A percentile compares a stretch with the other conserved stretches of the same genome.
phyloP scores from a whole-genome alignment of 2,113 vertebrate genomes.

The Cavia porcellus region DNA sequence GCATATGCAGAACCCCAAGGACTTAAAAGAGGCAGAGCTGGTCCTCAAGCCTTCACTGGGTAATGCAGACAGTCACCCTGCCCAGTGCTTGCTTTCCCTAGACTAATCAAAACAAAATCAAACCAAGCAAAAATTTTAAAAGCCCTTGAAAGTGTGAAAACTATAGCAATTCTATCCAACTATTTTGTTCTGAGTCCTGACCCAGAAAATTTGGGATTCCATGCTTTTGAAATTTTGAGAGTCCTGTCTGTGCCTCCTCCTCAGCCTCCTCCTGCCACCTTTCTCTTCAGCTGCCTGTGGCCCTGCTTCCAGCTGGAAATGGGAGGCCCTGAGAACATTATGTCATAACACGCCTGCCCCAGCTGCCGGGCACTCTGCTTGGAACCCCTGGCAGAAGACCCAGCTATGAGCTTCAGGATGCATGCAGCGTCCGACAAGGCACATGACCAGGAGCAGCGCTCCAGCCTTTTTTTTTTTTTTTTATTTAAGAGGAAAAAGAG shows the following conservation, averaged over 20 bases:
- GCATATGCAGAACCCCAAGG: fast-evolving
- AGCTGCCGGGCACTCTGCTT: neutral
- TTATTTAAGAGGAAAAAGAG: no score
- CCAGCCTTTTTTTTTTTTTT: no score
- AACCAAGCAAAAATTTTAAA: neutral
- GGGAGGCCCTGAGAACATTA: neutral
- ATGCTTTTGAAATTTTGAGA: neutral
- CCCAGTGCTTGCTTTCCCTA: neutral
- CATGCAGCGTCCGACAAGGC: no score
- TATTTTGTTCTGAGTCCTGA: neutral
- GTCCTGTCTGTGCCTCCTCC: neutral
- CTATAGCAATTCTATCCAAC: fast-evolving
- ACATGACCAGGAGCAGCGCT: fast-evolving
- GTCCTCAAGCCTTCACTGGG: no score
- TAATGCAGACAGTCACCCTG: neutral
- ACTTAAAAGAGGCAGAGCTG: neutral
- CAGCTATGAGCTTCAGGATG: no score
- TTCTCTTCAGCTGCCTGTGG: fast-evolving
- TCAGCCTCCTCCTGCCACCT: fast-evolving
- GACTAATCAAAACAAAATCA: neutral
- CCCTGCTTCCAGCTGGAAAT: neutral
- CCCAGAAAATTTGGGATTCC: neutral
- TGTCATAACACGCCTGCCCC: fast-evolving
- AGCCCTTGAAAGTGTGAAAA: neutral
- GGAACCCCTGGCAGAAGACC: no score